Percentiles rank a stretch among this genome's conserved stretches.
These are phyloP conservation scores for Ectobius pallidus DNA, from an alignment of 2,888 invertebrate species.

Conservation along the genomic window DNA sequence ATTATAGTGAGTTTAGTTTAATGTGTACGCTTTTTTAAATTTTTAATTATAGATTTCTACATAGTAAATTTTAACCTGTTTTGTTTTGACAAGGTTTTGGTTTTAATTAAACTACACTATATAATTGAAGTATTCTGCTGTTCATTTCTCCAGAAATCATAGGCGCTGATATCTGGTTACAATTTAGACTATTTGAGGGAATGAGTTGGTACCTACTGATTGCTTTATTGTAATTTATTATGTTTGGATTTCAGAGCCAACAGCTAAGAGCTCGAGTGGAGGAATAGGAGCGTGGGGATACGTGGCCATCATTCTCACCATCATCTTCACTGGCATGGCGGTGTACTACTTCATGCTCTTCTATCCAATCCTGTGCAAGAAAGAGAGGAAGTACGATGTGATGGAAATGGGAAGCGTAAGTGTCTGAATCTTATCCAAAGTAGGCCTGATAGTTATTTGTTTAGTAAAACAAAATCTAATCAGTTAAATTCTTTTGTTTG, in stretches of 20 bases:
- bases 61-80: neutral
- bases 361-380: conserved; percentile 67
- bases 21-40: too few species aligned
- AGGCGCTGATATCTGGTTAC: too few species aligned
- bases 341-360: conserved; percentile 70
- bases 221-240: neutral
- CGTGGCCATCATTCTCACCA: conserved; percentile 59
- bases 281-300: conserved; percentile 65
- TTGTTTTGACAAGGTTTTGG: neutral
- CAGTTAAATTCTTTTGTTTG: too few species aligned
- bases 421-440: too few species aligned
- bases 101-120: too few species aligned
- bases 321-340: conserved; percentile 60
- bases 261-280: neutral
- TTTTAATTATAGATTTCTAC: neutral
- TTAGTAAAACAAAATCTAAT: too few species aligned
- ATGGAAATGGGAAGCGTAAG: conserved; percentile 53
- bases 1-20: too few species aligned
- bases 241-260: neutral
- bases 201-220: too few species aligned
- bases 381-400: conserved; percentile 62
- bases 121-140: too few species aligned
- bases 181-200: too few species aligned
- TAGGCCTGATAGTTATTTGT: too few species aligned
- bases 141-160: too few species aligned